These are phyloP conservation scores for Leucophenga varia DNA, from an alignment of 1,140 invertebrate species.

Conservation along the genomic window DNA sequence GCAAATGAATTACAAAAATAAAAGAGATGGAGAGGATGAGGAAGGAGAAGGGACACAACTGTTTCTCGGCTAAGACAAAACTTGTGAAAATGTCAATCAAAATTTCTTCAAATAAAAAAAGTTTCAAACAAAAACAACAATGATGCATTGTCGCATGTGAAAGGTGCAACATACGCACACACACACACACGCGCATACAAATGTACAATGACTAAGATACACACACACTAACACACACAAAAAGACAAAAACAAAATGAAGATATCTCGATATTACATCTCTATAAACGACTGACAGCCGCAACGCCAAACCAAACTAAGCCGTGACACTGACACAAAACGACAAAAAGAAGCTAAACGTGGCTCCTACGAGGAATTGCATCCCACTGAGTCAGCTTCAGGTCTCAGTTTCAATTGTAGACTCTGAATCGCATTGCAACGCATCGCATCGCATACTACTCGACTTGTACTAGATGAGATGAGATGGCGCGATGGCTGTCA, in stretches of 20 bases:
- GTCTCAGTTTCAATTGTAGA: no score
- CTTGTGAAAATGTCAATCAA: slow-evolving; percentile 25
- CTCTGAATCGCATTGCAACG: no score
- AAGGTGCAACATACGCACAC: slow-evolving; percentile 43
- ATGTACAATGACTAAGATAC: no score
- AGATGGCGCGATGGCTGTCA: slow-evolving; percentile 41
- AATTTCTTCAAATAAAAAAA: slow-evolving; percentile 39
- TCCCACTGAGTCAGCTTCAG: slow-evolving; percentile 50
- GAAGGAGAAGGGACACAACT: no score
- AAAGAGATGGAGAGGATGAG: slow-evolving; percentile 11
- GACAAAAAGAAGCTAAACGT: no score
- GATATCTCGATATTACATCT: slow-evolving; percentile 49
- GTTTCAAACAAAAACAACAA: no score
- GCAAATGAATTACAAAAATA: slow-evolving; percentile 17
- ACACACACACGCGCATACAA: no score
- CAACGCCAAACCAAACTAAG: slow-evolving; percentile 26
- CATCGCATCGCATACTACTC: no score
- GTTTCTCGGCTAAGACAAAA: slow-evolving; percentile 15
- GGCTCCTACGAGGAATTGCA: slow-evolving; percentile 52
- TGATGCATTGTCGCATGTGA: slow-evolving; percentile 49
- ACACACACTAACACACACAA: no score
- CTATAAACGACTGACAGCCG: slow-evolving; percentile 43
- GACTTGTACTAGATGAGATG: no score
- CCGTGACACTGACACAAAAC: no score
- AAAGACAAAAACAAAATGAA: no score